These are phyloP conservation scores for Leistus spinibarbis DNA, from an alignment of 2,888 invertebrate genomes.

Conservation along the genomic window DNA sequence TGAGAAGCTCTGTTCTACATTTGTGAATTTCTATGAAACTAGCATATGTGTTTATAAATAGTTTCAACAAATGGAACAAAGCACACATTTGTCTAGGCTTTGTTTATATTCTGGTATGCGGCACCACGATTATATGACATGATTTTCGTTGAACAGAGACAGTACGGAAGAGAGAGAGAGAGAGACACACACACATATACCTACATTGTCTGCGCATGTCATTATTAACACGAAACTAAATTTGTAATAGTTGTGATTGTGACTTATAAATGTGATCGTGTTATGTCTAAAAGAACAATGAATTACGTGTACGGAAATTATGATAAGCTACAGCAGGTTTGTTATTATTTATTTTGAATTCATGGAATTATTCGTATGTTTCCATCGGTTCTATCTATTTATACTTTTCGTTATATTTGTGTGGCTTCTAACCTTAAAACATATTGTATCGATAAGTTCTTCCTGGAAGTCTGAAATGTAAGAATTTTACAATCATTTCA, in stretches of 20 bases:
- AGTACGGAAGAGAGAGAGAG: background rate
- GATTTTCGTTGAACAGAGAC: background rate
- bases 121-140: background rate
- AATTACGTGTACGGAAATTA: background rate
- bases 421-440: too few relatives aligned
- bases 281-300: background rate
- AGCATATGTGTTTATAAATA: background rate
- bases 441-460: too few relatives aligned
- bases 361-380: background rate
- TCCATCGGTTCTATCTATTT: background rate
- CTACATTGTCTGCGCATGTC: background rate
- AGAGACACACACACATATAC: background rate
- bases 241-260: background rate
- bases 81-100: background rate
- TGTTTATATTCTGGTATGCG: background rate
- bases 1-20: background rate
- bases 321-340: background rate
- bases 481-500: too few relatives aligned
- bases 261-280: background rate
- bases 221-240: background rate
- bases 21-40: background rate
- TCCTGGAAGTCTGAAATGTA: too few relatives aligned
- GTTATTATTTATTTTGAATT: background rate
- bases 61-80: background rate
- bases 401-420: too few relatives aligned